Evolutionary conservation across 1,140 invertebrate genomes (phyloP), one percentile per base, ranked within the genome.

Genomic region (Drosophila orosa): DNA sequence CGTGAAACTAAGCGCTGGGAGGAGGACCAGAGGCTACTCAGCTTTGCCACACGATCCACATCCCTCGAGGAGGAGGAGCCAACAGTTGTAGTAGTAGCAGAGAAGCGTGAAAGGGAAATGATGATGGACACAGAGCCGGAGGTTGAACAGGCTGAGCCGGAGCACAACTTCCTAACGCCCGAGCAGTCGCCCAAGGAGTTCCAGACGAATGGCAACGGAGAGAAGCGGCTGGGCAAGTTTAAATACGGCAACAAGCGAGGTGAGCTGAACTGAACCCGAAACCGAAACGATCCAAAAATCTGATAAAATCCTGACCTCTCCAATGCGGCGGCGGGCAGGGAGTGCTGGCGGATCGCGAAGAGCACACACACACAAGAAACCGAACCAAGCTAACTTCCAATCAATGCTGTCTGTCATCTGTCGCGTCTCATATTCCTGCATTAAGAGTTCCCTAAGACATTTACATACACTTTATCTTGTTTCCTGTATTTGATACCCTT

Each of bases 211-310:
- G 66, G 62, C 37, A 59, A 35, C n/a, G 59, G 58, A 57, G 92
- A 93, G 73, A 92, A 92, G 61, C 92, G 92, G 79, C 90, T 93
- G 68, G 91, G 92, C 24, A 93, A 93, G 81, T 91, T 93, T 42
- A 93, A 93, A 68, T 92, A 93, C 74, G 92, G 93, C 59, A 91
- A 92, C 82, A 93, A 93, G 93, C 92, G 92, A 93, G 93, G 93
- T 93, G 91, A 82, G 66, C 73, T 76, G 80, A 81, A n/a, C n/a
- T 74, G 50, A 62, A 78, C 73, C 81, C 80, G 78, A 44, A 69
- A 17, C 48, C 39, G 42, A 71, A 68, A 61, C 24, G 31, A 66
- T 27, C 29, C 37, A 24, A 61, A 39, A 12, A 22, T 39, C 33
- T 12, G 31, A 12, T 22, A 24, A 40, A 24, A 40, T 71, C 68